Conservation (phyloP, 2,797 vertebrate species). For the Synanceia verrucosa region DNA sequence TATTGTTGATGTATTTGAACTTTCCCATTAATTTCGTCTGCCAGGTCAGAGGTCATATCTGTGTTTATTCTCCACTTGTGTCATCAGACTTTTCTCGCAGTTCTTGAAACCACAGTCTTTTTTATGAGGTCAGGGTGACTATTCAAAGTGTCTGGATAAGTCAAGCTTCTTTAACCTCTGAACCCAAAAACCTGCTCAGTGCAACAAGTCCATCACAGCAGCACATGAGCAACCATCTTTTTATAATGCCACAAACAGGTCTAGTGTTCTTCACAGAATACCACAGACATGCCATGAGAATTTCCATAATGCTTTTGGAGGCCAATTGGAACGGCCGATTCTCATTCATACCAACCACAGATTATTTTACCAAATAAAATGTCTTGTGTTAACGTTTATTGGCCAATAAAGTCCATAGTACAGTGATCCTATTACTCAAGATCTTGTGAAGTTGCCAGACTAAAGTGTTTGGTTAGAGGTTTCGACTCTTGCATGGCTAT, state of each 20-base stretch:
- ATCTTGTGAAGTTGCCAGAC: conserved; percentile 54
- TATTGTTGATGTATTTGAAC: neutral
- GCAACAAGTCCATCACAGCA: conserved; percentile 17
- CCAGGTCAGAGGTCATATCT: conserved; percentile 57
- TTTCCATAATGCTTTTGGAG: conserved; percentile 30
- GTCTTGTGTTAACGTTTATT: conserved; percentile 66
- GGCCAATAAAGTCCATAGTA: conserved; percentile 55
- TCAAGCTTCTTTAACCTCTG: conserved; percentile 53
- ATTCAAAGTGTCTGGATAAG: conserved; percentile 47
- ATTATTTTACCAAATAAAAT: conserved; percentile 71
- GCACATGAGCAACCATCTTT: conserved; percentile 48
- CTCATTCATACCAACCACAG: conserved; percentile 35
- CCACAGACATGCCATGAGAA: conserved; percentile 29
- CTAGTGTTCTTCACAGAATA: conserved; percentile 37
- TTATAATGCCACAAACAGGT: conserved; percentile 56
- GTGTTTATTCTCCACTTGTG: conserved; percentile 51
- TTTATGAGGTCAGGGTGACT: conserved; percentile 56
- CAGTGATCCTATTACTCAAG: conserved; percentile 61
- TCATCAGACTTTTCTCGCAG: conserved; percentile 31
- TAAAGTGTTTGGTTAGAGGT: conserved; percentile 6
- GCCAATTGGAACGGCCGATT: conserved; percentile 41
- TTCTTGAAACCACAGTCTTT: conserved; percentile 26
- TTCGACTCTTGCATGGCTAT: conserved; percentile 16
- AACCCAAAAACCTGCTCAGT: conserved; percentile 35
- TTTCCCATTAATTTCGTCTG: conserved; percentile 25